Conservation (phyloP, 2,888 invertebrate genomes). For the Germaria angustata region DNA sequence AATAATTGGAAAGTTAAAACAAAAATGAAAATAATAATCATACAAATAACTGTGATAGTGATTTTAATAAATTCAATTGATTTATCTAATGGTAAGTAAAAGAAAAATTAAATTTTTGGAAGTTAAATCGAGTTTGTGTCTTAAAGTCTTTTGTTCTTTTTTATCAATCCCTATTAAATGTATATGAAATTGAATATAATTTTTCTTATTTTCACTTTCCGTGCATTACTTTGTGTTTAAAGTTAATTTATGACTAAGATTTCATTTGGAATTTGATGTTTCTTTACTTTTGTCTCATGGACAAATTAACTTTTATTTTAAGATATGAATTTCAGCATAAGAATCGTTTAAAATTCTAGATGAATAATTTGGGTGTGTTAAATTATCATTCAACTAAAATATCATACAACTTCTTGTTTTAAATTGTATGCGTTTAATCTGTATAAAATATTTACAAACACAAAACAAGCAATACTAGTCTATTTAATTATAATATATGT, state of each 20-base stretch:
- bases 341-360: background rate
- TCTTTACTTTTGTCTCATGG: no score
- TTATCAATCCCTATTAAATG: conserved; percentile 6
- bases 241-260: background rate
- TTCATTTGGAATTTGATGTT: background rate
- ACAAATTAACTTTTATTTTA: no score
- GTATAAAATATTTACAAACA: conserved; percentile 4
- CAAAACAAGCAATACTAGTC: conserved; percentile 23
- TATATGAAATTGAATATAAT: background rate
- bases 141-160: conserved; percentile 70
- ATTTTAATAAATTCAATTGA: conserved; percentile 67
- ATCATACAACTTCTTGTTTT: background rate
- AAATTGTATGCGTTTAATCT: conserved; percentile 53
- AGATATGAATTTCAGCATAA: background rate
- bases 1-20: background rate
- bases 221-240: background rate
- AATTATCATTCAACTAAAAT: conserved; percentile 3
- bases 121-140: conserved; percentile 56
- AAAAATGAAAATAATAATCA: conserved; percentile 58
- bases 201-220: background rate
- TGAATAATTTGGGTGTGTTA: conserved; percentile 25
- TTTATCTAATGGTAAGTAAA: conserved; percentile 70
- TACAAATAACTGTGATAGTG: conserved; percentile 70
- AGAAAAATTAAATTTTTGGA: background rate
- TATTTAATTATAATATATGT: background rate